A percentile compares a stretch with the other conserved stretches of the same genome.
Evolutionary conservation across 1,140 invertebrate species (phyloP).

Genomic region (Vollenhovia emeryi): DNA sequence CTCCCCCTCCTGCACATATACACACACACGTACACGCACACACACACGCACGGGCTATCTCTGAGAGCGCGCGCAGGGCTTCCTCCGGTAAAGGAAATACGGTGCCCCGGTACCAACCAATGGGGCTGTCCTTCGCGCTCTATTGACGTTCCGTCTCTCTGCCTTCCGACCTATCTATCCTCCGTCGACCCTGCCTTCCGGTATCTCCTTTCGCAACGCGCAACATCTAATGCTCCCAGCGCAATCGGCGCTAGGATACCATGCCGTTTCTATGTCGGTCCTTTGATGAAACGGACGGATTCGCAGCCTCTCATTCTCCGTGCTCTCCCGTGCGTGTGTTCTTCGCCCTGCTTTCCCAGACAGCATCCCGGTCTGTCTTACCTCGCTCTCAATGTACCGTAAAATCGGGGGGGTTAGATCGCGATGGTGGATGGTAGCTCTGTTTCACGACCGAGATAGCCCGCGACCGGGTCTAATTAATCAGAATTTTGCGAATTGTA

Average conservation of each 20-base stretch:
- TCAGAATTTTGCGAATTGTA: background rate
- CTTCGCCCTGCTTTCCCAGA: slow-evolving; percentile 42
- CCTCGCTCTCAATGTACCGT: slow-evolving; percentile 31
- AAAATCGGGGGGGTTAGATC: slow-evolving; percentile 39
- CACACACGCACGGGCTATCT: slow-evolving; percentile 23
- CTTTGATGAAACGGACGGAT: slow-evolving; percentile 62
- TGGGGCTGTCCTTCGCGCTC: slow-evolving; percentile 58
- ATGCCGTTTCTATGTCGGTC: background rate
- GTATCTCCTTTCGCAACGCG: slow-evolving; percentile 53
- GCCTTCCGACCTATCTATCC: slow-evolving; percentile 56
- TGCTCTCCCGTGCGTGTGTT: slow-evolving; percentile 26
- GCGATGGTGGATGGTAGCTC: background rate
- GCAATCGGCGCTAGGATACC: slow-evolving; percentile 40
- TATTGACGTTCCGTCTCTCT: slow-evolving; percentile 60
- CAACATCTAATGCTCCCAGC: slow-evolving; percentile 30
- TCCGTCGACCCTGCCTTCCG: slow-evolving; percentile 47
- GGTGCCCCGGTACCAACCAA: slow-evolving; percentile 44
- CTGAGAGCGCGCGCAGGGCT: slow-evolving; percentile 21
- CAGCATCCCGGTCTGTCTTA: slow-evolving; percentile 40
- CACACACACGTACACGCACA: background rate
- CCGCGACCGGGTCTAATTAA: background rate
- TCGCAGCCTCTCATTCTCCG: slow-evolving; percentile 30
- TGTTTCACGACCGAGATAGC: background rate
- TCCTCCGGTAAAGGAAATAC: slow-evolving; percentile 68
- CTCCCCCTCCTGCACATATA: background rate